Conservation (phyloP, 2,888 invertebrate genomes). For the Caenorhabditis sp. region DNA sequence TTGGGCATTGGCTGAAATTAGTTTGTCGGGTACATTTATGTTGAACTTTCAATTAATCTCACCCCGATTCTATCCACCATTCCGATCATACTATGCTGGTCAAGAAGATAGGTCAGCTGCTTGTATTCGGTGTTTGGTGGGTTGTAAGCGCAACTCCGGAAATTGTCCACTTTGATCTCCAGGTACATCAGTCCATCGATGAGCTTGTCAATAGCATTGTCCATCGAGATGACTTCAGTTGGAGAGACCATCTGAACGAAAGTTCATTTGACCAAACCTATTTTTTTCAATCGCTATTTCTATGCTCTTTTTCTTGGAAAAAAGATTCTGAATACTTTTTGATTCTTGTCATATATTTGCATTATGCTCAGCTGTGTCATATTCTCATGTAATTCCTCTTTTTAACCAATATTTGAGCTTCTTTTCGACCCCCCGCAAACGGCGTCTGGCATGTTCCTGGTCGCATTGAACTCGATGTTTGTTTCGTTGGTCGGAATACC, state of each 20-base stretch:
- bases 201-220: conserved; percentile 51
- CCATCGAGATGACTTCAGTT: conserved; percentile 47
- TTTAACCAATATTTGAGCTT: conserved; percentile 49
- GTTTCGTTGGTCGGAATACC: conserved; percentile 32
- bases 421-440: conserved; percentile 28
- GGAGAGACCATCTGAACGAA: conserved; percentile 34
- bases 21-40: background rate
- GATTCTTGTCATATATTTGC: conserved; percentile 23
- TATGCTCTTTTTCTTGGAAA: background rate
- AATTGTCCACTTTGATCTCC: conserved; percentile 69
- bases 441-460: conserved; percentile 36
- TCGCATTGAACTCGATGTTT: conserved; percentile 42
- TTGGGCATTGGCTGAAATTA: conserved; percentile 65
- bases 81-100: conserved; percentile 49
- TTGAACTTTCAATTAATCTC: too few species aligned
- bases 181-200: conserved; percentile 71
- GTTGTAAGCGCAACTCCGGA: conserved; percentile 67
- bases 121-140: conserved; percentile 50
- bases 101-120: conserved; percentile 28
- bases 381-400: conserved; percentile 16
- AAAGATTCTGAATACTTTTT: background rate
- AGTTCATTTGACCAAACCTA: background rate
- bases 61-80: conserved; percentile 63
- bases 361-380: conserved; percentile 35
- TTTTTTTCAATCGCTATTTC: background rate